Base-by-base conservation (phyloP, 2,113 vertebrate species). In the Labeo catla region DNA sequence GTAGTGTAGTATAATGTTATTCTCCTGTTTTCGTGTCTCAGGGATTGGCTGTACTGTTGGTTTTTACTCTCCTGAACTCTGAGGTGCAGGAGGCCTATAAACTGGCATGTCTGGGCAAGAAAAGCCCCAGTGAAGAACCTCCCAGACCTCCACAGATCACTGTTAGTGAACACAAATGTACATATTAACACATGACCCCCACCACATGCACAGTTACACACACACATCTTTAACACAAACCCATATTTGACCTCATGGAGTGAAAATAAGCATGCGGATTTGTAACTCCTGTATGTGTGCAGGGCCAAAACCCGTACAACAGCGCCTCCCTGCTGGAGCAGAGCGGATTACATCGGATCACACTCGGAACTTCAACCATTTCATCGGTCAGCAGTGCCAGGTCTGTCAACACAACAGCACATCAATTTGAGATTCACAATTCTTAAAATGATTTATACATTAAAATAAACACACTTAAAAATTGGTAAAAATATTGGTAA, bases 361-460 rank as follows among this genome's bases (percentile, higher is more conserved):
- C 98, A 10, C 94, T 99, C 81, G 98, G 98, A 2, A 97, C 97
- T 68, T 99, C 98, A 89, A 99, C 98, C 0, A 93, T 99, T 91
- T 99, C 98, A 0, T 99, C 98, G 0, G 98, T 99, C 93, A 99
- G 98, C 96, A 99, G 97, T 0, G 97, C 96, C 83, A 97, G 97
- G 94, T 99, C 95, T 0, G 96, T 94, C 84, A 93, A 94, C 85
- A 93, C 93, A 72, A 45, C 36, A 54, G 57, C 83, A 82, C 45
- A 8, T 66, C 23, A 16, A 36, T n/a, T 79, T 59, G 0, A 21
- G 4, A 43, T 70, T 70, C 4, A 72, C 4, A 21, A 45, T 54
- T 49, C 3, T 28, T 34, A 19, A 19, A 2, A 52, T 54, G 0
- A 76, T 9, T 15, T 34, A 34, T 23, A 45, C 19, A 12, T 34